A percentile compares a stretch with the other conserved stretches of the same genome.
These are phyloP conservation scores for Channa striata DNA, from an alignment of 2,797 vertebrate species.

Conservation along the genomic window DNA sequence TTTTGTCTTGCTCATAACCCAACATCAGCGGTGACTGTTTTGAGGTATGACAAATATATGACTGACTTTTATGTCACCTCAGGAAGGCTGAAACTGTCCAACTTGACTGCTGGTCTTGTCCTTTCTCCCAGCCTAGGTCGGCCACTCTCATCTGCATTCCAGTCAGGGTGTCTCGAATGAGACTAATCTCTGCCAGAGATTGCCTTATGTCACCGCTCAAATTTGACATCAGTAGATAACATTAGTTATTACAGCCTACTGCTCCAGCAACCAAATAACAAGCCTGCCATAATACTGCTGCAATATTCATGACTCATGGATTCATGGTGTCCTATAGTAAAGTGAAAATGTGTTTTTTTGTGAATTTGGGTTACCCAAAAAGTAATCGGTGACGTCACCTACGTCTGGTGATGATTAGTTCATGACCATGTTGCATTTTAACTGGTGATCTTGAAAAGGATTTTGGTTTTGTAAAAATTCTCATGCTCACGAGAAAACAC, in stretches of 20 bases:
- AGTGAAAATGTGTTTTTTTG: constrained; percentile 21
- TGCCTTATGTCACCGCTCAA: constrained; percentile 44
- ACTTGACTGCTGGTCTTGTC: constrained; percentile 24
- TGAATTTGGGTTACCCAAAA: constrained; percentile 15
- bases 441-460: neutral
- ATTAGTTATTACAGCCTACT: constrained; percentile 33
- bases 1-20: neutral
- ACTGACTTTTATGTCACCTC: constrained; percentile 12
- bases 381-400: neutral
- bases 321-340: constrained; percentile 1
- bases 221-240: constrained; percentile 55
- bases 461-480: neutral
- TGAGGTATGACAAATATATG: constrained; percentile 12
- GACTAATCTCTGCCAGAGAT: constrained; percentile 48
- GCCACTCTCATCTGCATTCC: constrained; percentile 31
- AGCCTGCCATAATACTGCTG: constrained; percentile 8
- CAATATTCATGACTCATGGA: constrained; percentile 10
- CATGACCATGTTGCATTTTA: neutral
- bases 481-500: constrained; percentile 3
- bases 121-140: constrained; percentile 10
- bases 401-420: neutral
- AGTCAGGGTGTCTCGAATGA: constrained; percentile 18
- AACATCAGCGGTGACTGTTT: constrained; percentile 16
- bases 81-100: constrained; percentile 21
- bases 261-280: constrained; percentile 29